Evolutionary conservation across 2,797 vertebrate species (phyloP).

Genomic region (Acanthornis magna): DNA sequence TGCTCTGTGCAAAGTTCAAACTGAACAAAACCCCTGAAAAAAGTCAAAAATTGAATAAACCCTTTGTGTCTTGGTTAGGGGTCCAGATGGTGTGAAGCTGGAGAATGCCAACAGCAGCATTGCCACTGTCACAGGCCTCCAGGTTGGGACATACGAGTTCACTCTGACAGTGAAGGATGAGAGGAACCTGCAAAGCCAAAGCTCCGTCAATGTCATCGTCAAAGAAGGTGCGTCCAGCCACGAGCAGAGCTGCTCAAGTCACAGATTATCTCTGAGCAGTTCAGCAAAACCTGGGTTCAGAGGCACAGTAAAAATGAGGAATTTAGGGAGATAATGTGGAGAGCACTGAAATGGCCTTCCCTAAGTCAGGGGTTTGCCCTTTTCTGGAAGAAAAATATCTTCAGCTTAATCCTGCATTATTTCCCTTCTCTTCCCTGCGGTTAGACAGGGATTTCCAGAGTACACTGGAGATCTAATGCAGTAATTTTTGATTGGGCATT

Average conservation of each 20-base stretch:
- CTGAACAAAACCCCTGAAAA: not conserved
- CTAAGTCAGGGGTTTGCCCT: not conserved
- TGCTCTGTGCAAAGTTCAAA: not conserved
- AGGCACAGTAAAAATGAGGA: not conserved
- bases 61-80: conserved; percentile 73
- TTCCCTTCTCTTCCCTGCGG: not conserved
- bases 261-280: not conserved
- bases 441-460: not conserved
- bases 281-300: not conserved
- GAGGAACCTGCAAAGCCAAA: conserved; percentile 87
- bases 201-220: conserved; percentile 89
- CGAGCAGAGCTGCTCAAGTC: not conserved
- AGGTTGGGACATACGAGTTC: conserved; percentile 89
- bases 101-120: conserved; percentile 86
- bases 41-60: not conserved
- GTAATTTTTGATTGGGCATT: not conserved
- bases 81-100: conserved; percentile 90
- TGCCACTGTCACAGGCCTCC: conserved; percentile 89
- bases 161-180: conserved; percentile 92
- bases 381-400: not conserved
- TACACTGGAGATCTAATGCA: not conserved
- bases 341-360: not conserved
- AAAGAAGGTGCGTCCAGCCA: conserved; percentile 81
- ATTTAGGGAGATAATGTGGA: not conserved
- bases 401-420: not conserved